Base-by-base conservation (phyloP, 2,113 vertebrate genomes). In the Lanius ludovicianus region DNA sequence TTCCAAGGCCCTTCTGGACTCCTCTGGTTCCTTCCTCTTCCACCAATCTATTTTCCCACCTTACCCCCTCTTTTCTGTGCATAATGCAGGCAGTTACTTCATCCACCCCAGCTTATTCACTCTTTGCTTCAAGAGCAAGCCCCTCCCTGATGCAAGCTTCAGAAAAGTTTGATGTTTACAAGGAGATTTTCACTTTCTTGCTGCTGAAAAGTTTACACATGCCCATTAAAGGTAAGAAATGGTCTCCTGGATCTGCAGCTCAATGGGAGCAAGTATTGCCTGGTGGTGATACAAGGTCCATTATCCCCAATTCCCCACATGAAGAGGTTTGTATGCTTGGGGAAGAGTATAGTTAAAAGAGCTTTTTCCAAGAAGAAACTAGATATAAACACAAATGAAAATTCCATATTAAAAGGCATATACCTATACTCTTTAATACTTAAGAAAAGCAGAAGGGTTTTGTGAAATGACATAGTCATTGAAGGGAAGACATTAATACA, bases 281-380 rank as follows among this genome's bases (percentile, higher is more conserved):
- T 31, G 27, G 6, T 11, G 42, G 12, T 7, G 12, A 33, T 1
- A 42, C 6, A 28, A 44, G 24, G 17, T 25, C 24, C 18, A 2
- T 10, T 53, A 28, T 11, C 28, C 21, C 19, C 35, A 50, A 3
- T 17, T 14, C 14, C 8, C 24, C 31, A 28, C 1, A 0, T 7
- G 33, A 60, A 60, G 3, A 67, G 15, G 24, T 28, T n/a, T 63
- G 25, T 16, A 7, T 19, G 12, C 33, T n/a, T 70, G 21, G 37
- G 37, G 37, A 37, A 37, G 24, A 78, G 30, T 12, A 12, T 2
- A 22, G 16, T 33, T 30, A 31, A 13, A 69, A n/a, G 13, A 27
- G 44, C 3, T 28, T 52, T 81, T 69, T 44, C 30, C 22, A 60
- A 64, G 35, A 68, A 67, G 3, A 50, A 46, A 14, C 9, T 31